Evolutionary conservation across 1,140 invertebrate species (phyloP).

Genomic region (Habropoda laboriosa): DNA sequence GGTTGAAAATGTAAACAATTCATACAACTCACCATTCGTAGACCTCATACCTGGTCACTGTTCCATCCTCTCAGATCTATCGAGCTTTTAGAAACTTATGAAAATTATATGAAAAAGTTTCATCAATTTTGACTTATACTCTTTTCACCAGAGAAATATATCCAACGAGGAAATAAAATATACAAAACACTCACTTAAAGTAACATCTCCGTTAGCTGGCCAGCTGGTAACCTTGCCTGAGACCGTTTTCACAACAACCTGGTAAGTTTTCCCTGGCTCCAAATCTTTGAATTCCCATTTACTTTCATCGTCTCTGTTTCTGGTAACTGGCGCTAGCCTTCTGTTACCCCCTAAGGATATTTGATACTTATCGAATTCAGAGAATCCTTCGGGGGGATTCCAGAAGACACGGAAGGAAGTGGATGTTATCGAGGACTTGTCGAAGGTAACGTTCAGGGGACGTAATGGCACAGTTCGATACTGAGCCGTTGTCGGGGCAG

Average conservation of each 20-base stretch:
- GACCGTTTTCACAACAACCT: constrained; percentile 94
- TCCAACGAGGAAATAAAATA: neutral
- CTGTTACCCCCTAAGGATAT: constrained; percentile 88
- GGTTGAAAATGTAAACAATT: too few relatives aligned
- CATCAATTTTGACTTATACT: too few relatives aligned
- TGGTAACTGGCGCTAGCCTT: constrained; percentile 85
- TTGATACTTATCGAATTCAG: constrained; percentile 96
- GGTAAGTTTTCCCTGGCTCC: constrained; percentile 93
- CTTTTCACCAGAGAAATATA: too few relatives aligned
- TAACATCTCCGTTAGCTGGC: constrained; percentile 93
- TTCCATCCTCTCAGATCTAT: too few relatives aligned
- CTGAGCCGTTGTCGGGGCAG: constrained; percentile 93
- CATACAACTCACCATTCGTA: too few relatives aligned
- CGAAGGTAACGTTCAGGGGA: constrained; percentile 92
- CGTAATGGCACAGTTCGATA: constrained; percentile 94
- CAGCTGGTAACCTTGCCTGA: constrained; percentile 97
- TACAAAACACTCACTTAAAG: constrained; percentile 85
- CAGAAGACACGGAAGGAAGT: constrained; percentile 91
- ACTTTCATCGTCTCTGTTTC: constrained; percentile 86
- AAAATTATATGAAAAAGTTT: too few relatives aligned
- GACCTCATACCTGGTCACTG: too few relatives aligned
- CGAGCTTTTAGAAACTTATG: too few relatives aligned
- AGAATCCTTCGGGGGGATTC: constrained; percentile 91
- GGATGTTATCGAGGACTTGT: constrained; percentile 88
- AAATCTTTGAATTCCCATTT: constrained; percentile 90